These are phyloP conservation scores for Eremobia ochroleuca DNA, from an alignment of 2,888 invertebrate species.

Conservation along the genomic window DNA sequence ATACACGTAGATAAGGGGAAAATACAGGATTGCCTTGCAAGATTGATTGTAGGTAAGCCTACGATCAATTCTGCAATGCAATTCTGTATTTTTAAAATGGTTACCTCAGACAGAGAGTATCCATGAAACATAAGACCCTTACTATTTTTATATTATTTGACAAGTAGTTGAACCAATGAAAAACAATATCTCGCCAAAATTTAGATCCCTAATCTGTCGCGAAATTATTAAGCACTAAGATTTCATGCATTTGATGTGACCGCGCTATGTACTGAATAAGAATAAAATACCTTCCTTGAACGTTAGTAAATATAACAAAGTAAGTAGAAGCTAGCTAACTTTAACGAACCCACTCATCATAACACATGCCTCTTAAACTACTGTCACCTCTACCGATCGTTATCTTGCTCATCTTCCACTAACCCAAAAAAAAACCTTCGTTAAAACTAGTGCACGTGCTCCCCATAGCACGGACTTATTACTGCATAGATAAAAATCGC, in stretches of 20 bases:
- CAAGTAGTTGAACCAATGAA: too few species aligned
- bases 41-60: too few species aligned
- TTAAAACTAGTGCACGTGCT: constrained; percentile 88
- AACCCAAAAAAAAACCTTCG: constrained; percentile 74
- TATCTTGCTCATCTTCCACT: constrained; percentile 65
- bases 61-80: too few species aligned
- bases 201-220: too few species aligned
- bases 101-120: not conserved
- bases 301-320: not conserved
- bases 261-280: too few species aligned
- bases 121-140: not conserved
- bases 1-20: too few species aligned
- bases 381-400: constrained; percentile 61
- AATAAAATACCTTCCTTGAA: not conserved
- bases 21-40: too few species aligned
- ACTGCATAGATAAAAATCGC: constrained; percentile 86
- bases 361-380: constrained; percentile 43
- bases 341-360: constrained; percentile 48
- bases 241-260: too few species aligned
- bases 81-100: not conserved
- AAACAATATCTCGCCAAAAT: too few species aligned
- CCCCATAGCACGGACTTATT: constrained; percentile 82
- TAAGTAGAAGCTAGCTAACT: not conserved
- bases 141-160: not conserved
- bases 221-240: too few species aligned